Evolutionary conservation across 2,888 invertebrate genomes (phyloP).

Genomic region (Limenitis camilla): DNA sequence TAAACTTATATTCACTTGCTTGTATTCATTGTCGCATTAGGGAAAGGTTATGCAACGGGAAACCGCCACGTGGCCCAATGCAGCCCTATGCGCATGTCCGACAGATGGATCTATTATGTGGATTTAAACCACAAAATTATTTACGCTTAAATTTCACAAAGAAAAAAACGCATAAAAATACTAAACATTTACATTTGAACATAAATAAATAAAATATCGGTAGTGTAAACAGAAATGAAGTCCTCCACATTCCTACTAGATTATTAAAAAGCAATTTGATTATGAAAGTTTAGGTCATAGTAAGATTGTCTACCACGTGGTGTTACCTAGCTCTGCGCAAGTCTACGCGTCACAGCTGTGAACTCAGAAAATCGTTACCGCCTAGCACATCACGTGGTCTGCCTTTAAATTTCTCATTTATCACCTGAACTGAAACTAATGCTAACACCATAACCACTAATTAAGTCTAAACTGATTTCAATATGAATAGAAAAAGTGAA

Average conservation of each 20-base stretch:
- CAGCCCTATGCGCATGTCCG: conserved; percentile 51
- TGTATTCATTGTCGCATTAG: conserved; percentile 24
- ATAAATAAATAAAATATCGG: too few relatives aligned
- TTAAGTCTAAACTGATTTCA: too few relatives aligned
- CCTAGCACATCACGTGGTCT: conserved; percentile 37
- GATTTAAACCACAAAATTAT: background rate
- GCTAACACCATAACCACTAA: too few relatives aligned
- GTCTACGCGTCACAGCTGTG: conserved; percentile 61
- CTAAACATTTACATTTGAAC: too few relatives aligned
- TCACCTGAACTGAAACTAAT: background rate
- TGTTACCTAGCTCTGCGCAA: conserved; percentile 47
- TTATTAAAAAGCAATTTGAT: background rate
- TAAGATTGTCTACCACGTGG: conserved; percentile 49
- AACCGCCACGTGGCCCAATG: conserved; percentile 56
- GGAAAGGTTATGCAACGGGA: conserved; percentile 67
- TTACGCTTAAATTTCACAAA: background rate
- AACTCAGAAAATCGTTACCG: conserved; percentile 67
- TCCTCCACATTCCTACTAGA: background rate
- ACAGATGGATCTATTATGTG: conserved; percentile 5
- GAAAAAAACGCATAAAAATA: too few relatives aligned
- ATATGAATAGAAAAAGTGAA: too few relatives aligned
- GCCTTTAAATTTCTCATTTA: conserved; percentile 12
- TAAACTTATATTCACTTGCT: background rate
- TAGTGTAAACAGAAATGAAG: too few relatives aligned
- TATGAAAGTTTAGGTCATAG: conserved; percentile 7